These are phyloP conservation scores for Drosophila bocki DNA, from an alignment of 1,140 invertebrate genomes.

Conservation along the genomic window DNA sequence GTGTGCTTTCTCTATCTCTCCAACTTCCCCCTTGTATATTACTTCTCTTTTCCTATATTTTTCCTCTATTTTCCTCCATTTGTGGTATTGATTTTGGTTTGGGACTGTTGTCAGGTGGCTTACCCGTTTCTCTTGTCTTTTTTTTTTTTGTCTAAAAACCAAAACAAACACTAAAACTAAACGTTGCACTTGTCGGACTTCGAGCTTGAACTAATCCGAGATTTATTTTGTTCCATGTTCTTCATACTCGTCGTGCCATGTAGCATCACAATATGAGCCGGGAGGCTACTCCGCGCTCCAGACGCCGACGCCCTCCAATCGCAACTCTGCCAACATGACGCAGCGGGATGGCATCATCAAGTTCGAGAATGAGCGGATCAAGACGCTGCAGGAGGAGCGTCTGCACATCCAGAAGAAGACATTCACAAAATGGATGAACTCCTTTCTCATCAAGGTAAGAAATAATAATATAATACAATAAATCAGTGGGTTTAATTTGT, in stretches of 20 bases:
- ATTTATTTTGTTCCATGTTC: constrained; percentile 32
- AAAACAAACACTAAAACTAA: constrained; percentile 64
- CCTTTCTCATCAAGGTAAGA: constrained; percentile 96
- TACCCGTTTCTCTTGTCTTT: constrained; percentile 7
- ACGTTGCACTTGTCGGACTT: constrained; percentile 47
- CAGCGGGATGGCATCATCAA: constrained; percentile 96
- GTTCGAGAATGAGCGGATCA: constrained; percentile 98
- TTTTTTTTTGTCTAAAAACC: constrained; percentile 25
- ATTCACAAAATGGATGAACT: constrained; percentile 99
- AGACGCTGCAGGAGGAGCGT: constrained; percentile 98
- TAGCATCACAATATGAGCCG: constrained; percentile 90
- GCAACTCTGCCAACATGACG: constrained; percentile 90
- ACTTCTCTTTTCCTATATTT: constrained; percentile 4
- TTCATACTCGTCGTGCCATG: constrained; percentile 26
- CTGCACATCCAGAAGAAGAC: constrained; percentile 99
- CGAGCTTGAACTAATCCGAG: constrained; percentile 37
- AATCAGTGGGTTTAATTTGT: background rate
- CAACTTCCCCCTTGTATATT: constrained; percentile 10
- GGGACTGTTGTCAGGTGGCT: constrained; percentile 25
- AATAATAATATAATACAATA: too few species aligned
- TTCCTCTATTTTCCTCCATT: constrained; percentile 18
- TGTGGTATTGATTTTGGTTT: constrained; percentile 43
- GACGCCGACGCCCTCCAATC: constrained; percentile 85
- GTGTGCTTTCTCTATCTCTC: constrained; percentile 36
- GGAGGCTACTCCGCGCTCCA: constrained; percentile 87